phyloP scores from a whole-genome alignment of 2,113 vertebrate genomes.

The Vulpes vulpes region DNA sequence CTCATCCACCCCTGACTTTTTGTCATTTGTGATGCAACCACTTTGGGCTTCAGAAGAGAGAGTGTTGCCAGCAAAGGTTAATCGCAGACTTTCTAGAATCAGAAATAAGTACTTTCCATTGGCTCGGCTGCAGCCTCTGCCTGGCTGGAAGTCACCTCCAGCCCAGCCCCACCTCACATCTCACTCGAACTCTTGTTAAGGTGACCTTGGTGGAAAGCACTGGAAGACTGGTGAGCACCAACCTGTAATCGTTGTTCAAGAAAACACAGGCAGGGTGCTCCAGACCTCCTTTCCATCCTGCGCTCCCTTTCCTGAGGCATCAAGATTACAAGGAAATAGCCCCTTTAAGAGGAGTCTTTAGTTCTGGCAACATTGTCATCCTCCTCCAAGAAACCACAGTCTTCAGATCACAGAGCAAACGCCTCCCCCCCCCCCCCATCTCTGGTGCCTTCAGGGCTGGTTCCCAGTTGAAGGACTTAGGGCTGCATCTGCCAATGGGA shows the following conservation, averaged over 20 bases:
- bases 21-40: not conserved
- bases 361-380: not conserved
- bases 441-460: not conserved
- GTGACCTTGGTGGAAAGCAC: not conserved
- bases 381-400: not conserved
- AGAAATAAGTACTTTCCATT: not conserved
- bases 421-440: not conserved
- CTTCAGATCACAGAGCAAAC: not conserved
- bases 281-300: not conserved
- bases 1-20: not conserved
- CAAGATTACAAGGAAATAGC: not conserved
- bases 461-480: not conserved
- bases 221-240: no score
- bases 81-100: not conserved
- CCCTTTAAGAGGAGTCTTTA: not conserved
- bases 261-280: not conserved
- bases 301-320: rapidly evolving
- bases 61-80: not conserved
- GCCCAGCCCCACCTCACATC: no score
- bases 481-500: no score
- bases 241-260: not conserved
- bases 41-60: not conserved
- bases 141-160: not conserved
- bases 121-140: not conserved
- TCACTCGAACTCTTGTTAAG: not conserved